phyloP scores from a whole-genome alignment of 2,113 vertebrate species.

The Upupa epops region DNA sequence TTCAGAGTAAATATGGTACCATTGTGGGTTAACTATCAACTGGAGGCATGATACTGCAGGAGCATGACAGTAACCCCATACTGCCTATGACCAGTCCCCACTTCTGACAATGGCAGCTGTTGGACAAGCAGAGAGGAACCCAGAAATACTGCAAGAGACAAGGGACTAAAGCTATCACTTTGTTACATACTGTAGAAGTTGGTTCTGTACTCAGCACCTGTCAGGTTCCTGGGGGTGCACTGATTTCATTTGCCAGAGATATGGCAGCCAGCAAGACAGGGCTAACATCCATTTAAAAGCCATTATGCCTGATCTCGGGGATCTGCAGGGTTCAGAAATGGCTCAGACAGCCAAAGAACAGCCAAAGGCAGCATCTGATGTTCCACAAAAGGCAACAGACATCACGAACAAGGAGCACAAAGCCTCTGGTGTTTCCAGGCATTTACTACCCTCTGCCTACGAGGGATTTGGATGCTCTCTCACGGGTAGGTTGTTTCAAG shows the following conservation, averaged over 20 bases:
- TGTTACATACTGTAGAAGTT: background rate
- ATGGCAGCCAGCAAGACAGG: background rate
- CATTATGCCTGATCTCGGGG: background rate
- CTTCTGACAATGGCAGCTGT: background rate
- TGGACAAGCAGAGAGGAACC: background rate
- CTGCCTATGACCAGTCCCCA: background rate
- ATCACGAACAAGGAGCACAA: background rate
- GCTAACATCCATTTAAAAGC: slow-evolving; percentile 4
- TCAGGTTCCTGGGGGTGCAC: background rate
- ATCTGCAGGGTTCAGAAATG: slow-evolving; percentile 17
- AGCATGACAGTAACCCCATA: background rate
- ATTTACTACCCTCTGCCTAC: background rate
- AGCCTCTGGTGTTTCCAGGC: background rate
- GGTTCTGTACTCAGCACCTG: background rate
- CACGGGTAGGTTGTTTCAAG: background rate
- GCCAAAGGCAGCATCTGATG: background rate
- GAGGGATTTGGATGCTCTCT: background rate
- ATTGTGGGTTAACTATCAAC: background rate
- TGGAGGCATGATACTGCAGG: background rate
- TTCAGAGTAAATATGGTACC: background rate
- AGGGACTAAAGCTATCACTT: background rate
- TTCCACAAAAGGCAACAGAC: background rate
- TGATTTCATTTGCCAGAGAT: background rate
- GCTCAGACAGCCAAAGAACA: slow-evolving; percentile 14
- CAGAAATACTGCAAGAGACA: background rate